A percentile compares a stretch with the other conserved stretches of the same genome.
These are phyloP conservation scores for Ispidina picta DNA, from an alignment of 2,797 vertebrate species.

Conservation along the genomic window DNA sequence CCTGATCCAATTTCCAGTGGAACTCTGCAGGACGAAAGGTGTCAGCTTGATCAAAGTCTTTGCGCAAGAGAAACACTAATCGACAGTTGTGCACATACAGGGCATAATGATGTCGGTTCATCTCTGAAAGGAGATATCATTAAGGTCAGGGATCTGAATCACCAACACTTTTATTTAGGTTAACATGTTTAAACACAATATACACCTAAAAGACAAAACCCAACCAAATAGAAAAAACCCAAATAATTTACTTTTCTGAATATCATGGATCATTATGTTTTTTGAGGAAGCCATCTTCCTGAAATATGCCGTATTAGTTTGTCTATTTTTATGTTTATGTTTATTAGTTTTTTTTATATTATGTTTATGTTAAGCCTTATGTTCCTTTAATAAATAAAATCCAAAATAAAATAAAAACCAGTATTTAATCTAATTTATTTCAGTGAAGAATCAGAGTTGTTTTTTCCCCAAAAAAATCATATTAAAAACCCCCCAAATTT, in stretches of 20 bases:
- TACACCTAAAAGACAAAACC: not conserved
- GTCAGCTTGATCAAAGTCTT: conserved; percentile 92
- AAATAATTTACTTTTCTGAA: not conserved
- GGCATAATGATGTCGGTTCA: conserved; percentile 98
- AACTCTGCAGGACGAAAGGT: conserved; percentile 96
- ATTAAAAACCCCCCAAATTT: not conserved
- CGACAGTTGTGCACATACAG: conserved; percentile 97
- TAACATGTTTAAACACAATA: not conserved
- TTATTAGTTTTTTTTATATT: no score
- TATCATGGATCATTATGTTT: not conserved
- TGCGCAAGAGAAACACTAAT: conserved; percentile 92
- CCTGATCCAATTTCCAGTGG: conserved; percentile 99
- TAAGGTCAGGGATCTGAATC: not conserved
- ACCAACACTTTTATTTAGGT: not conserved
- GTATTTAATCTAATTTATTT: not conserved
- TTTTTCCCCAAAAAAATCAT: not conserved
- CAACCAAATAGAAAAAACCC: not conserved
- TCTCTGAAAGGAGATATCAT: conserved; percentile 82
- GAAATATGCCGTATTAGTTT: accelerated
- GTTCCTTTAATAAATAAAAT: not conserved
- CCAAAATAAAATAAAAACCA: not conserved
- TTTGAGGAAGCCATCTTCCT: not conserved
- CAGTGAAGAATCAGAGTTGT: not conserved
- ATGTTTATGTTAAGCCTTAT: not conserved
- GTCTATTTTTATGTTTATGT: no score